Conservation (phyloP, 2,113 vertebrate genomes). For the Xenus cinereus region DNA sequence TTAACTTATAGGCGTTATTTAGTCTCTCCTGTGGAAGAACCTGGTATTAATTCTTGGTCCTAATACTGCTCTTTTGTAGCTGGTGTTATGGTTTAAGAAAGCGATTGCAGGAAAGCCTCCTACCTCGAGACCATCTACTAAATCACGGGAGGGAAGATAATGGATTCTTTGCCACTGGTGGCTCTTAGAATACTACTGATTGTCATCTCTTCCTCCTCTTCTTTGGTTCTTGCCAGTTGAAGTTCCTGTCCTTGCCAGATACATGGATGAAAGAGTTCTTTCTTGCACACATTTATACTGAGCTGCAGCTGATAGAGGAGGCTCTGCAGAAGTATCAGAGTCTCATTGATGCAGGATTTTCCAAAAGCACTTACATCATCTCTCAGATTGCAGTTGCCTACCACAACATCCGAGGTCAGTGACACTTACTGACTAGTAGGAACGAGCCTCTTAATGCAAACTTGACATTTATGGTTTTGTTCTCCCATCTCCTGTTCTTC, state of each 20-base stretch:
- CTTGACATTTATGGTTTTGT: background rate
- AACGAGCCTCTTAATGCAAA: background rate
- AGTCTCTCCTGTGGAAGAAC: background rate
- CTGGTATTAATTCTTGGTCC: background rate
- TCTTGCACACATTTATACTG: slow-evolving; percentile 97
- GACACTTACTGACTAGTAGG: background rate
- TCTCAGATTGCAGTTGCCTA: slow-evolving; percentile 98
- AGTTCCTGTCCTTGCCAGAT: slow-evolving; percentile 94
- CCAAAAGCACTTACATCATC: slow-evolving; percentile 98
- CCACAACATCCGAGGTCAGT: slow-evolving; percentile 96
- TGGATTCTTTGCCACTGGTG: background rate
- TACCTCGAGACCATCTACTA: background rate
- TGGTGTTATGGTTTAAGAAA: background rate
- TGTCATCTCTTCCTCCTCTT: slow-evolving; percentile 57
- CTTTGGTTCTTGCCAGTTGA: slow-evolving; percentile 81
- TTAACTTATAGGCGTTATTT: background rate
- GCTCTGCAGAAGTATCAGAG: slow-evolving; percentile 97
- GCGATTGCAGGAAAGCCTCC: background rate
- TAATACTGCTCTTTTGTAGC: background rate
- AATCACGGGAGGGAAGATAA: background rate
- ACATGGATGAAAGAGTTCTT: slow-evolving; percentile 99
- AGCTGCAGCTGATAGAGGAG: slow-evolving; percentile 97
- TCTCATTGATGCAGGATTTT: slow-evolving; percentile 95
- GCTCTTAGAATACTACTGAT: background rate
- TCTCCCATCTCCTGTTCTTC: slow-evolving; percentile 14